Evolutionary conservation across 2,113 vertebrate species (phyloP), one percentile per base, ranked within the genome.

Genomic region (Anguilla japonica): DNA sequence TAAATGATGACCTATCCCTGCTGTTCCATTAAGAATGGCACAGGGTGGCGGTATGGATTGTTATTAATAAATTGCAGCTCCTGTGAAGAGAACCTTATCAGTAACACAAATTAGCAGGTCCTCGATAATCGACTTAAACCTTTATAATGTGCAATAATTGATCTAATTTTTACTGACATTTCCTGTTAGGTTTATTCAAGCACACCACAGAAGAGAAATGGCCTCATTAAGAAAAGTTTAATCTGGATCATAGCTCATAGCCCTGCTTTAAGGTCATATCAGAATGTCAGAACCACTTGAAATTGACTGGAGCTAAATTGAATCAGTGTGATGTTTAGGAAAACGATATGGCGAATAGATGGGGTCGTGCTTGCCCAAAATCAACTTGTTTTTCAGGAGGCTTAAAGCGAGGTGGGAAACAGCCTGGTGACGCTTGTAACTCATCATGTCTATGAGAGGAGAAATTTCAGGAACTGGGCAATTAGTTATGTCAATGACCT

Each of bases 171-270:
- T 96, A 97, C 96, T 97, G 97, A 98, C 97, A 96, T 95, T 57
- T 91, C 95, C 95, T 91, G 95, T 95, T 94, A 93, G 94, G 88
- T 87, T 87, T 94, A 95, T 96, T 96, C 95, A 95, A 94, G 95
- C 90, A 92, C 94, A 93, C 95, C 90, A 7, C 82, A 22, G 96
- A 97, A 99, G 98, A 99, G 97, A 97, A 98, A 99, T 99, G 96
- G 97, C 97, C 97, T 98, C 97, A 98, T 99, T 99, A 99, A 96
- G 95, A 95, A 97, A 98, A 98, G 97, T 98, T 99, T 99, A 99
- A 99, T 99, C 96, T 97, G 97, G 97, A 98, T 98, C 97, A 98
- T 97, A 97, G 98, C 97, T 98, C 97, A 97, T 96, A 95, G 96
- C 95, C 97, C 94, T 95, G 97, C 96, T 97, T 98, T 99, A 97